Evolutionary conservation across 2,888 invertebrate genomes (phyloP).

Genomic region (Heliconius cydno): DNA sequence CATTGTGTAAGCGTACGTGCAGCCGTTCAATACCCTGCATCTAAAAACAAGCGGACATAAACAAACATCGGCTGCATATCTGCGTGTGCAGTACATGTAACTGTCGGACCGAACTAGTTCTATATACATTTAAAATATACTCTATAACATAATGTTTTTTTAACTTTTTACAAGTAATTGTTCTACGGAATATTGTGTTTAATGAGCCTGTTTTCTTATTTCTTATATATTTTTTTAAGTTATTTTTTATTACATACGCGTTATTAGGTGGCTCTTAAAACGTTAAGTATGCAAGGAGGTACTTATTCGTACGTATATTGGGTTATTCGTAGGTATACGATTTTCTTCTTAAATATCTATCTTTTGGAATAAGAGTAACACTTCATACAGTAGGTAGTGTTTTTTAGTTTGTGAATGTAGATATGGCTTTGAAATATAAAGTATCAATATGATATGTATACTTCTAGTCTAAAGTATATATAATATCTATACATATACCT

Average conservation of each 20-base stretch:
- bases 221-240: background rate
- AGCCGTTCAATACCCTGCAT: slow-evolving; percentile 46
- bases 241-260: background rate
- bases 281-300: too few relatives aligned
- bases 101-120: background rate
- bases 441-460: background rate
- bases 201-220: background rate
- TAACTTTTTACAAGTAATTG: background rate
- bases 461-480: background rate
- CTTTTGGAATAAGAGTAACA: too few relatives aligned
- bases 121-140: background rate
- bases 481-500: background rate
- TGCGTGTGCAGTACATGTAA: background rate
- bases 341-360: too few relatives aligned
- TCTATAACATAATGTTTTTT: background rate
- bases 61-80: slow-evolving; percentile 37
- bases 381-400: too few relatives aligned
- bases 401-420: too few relatives aligned
- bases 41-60: slow-evolving; percentile 45
- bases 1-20: slow-evolving; percentile 46
- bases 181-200: background rate
- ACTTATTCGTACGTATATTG: too few relatives aligned
- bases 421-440: background rate
- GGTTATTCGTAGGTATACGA: too few relatives aligned
- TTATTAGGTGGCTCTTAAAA: background rate